These are phyloP conservation scores for Cyanoramphus novaezelandiae DNA, from an alignment of 2,113 vertebrate species.

Conservation along the genomic window DNA sequence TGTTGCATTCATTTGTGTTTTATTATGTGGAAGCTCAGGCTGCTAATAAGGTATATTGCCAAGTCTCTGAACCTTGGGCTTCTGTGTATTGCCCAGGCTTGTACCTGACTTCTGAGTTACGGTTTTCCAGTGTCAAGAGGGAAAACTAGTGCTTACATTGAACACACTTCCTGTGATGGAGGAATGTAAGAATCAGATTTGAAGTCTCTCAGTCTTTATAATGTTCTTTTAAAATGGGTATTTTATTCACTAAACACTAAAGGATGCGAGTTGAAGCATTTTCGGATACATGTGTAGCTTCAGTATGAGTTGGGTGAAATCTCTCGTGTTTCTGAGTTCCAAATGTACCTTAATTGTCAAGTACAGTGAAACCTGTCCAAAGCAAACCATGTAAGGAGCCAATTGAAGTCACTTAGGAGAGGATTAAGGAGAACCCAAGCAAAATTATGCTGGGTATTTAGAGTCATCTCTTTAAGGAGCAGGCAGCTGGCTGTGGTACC, in stretches of 20 bases:
- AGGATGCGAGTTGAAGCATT: background rate
- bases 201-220: constrained; percentile 2
- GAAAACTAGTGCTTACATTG: background rate
- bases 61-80: background rate
- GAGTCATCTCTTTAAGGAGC: background rate
- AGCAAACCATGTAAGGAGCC: background rate
- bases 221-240: background rate
- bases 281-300: background rate
- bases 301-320: background rate
- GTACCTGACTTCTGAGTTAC: background rate
- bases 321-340: background rate
- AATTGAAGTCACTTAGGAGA: background rate
- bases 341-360: background rate
- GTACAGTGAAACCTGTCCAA: background rate
- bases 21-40: background rate
- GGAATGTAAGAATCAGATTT: background rate
- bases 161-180: background rate
- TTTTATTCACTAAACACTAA: constrained; percentile 24
- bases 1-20: background rate
- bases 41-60: background rate
- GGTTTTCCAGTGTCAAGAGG: background rate
- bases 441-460: background rate
- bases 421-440: background rate
- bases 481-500: background rate
- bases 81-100: background rate